Base-by-base conservation (phyloP, 2,888 invertebrate genomes). In the Siphlonurus alternatus region DNA sequence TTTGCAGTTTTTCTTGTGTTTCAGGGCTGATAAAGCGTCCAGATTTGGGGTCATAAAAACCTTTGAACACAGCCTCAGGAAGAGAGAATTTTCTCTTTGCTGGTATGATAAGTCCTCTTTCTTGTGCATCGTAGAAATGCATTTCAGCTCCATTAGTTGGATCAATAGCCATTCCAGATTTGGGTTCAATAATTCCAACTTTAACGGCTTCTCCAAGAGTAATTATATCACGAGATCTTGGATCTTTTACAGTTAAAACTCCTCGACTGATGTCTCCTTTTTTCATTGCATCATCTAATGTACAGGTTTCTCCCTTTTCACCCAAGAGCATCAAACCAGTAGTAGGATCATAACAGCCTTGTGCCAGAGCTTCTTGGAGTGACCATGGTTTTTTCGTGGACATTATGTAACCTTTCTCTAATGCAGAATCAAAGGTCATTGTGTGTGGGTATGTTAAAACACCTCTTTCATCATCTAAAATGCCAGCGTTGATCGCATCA, bases 51-150 rank as follows among this genome's bases (percentile, higher is more conserved):
- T 95, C 91, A 72, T 93, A 93, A 67, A 89, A 83, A n/a, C 93
- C 93, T 76, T 89, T 88, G 71, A 88, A 88, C n/a, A 94, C 87
- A 1, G 93, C 93, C 77, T 93, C 92, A 0, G 90, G 89, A 25
- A 93, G 78, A 66, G 89, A 89, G 67, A 91, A 84, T 74, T 88
- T 89, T 63, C 87, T 84, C 73, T 90, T 89, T 54, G 89, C 86
- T 7, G 90, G 88, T 3, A 92, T 81, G 62, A 93, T 83, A 25
- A 92, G 77, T 24, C 92, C 91, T 63, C 87, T 83, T 70, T 90
- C 89, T 25, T 90, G 82, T 1, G 95, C 94, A 72, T 93, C 92
- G 53, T 84, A 85, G 5, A 95, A 78, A 25, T 87, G 85, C 66
- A 93, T 80, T 74, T 87, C 84, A 53, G 84, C 82, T 38, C 88